These are phyloP conservation scores for Pterostichus niger DNA, from an alignment of 2,888 invertebrate species.

Conservation along the genomic window DNA sequence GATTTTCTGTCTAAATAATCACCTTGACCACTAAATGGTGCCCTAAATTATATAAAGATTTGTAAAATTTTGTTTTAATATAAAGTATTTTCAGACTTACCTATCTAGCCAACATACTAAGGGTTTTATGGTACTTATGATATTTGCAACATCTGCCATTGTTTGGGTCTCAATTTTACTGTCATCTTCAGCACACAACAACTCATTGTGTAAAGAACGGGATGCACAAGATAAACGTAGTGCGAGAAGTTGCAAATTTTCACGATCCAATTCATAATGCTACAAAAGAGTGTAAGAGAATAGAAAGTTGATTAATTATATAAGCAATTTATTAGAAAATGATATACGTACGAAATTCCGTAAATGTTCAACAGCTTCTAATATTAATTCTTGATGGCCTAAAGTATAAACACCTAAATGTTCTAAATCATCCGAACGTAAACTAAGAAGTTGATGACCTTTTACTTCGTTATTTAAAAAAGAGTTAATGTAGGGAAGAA, in stretches of 20 bases:
- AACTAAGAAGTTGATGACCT: constrained; percentile 89
- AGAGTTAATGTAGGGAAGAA: constrained; percentile 88
- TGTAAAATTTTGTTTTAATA: constrained; percentile 11
- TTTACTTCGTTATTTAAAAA: constrained; percentile 90
- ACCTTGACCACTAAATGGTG: constrained; percentile 82
- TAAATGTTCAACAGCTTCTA: constrained; percentile 95
- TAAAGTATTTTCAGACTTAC: constrained; percentile 74
- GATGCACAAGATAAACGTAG: constrained; percentile 91
- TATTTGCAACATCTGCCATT: constrained; percentile 91
- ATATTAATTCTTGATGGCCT: constrained; percentile 95
- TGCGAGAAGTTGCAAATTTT: constrained; percentile 94
- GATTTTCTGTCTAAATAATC: constrained; percentile 86
- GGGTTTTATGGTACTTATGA: constrained; percentile 91
- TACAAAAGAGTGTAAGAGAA: constrained; percentile 75
- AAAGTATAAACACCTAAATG: constrained; percentile 91
- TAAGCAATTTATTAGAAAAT: constrained; percentile 31
- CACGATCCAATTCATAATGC: constrained; percentile 95
- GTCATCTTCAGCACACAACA: constrained; percentile 80
- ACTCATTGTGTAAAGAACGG: constrained; percentile 86
- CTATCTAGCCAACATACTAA: constrained; percentile 95
- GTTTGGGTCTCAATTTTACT: constrained; percentile 87
- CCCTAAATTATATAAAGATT: constrained; percentile 73
- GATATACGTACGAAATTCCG: constrained; percentile 88
- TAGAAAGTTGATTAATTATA: constrained; percentile 56
- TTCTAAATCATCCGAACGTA: constrained; percentile 93